A percentile compares a stretch with the other conserved stretches of the same genome.
Conservation (phyloP, 2,888 invertebrate species). For the Exephanes ischioxanthus region DNA sequence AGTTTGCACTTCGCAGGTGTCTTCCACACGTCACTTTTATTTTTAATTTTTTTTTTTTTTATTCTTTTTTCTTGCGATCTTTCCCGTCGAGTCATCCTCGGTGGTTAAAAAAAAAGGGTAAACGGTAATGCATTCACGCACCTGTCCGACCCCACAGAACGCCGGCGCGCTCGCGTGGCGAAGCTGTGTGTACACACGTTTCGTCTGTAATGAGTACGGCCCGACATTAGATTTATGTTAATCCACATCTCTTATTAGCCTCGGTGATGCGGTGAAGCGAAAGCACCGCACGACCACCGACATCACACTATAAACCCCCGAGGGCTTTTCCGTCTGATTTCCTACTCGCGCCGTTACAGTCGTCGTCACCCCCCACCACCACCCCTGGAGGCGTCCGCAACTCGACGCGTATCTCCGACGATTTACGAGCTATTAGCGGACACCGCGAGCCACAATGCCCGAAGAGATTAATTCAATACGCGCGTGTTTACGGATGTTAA, state of each 20-base stretch:
- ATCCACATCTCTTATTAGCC: conserved; percentile 68
- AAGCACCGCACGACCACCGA: conserved; percentile 40
- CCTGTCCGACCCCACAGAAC: conserved; percentile 58
- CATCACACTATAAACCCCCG: conserved; percentile 6
- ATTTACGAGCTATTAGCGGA: conserved; percentile 17
- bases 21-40: conserved; percentile 13
- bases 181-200: conserved; percentile 27
- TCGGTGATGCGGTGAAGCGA: conserved; percentile 57
- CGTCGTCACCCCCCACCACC: background rate
- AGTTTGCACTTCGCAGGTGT: conserved; percentile 46
- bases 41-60: conserved; percentile 30
- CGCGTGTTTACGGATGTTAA: background rate
- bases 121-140: conserved; percentile 68
- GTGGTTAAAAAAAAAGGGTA: conserved; percentile 49
- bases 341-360: conserved; percentile 17
- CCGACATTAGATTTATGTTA: conserved; percentile 71
- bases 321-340: conserved; percentile 15
- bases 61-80: conserved; percentile 20
- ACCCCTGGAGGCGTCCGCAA: background rate
- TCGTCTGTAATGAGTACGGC: conserved; percentile 60
- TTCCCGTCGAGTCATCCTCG: conserved; percentile 49
- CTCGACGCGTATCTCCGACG: conserved; percentile 1
- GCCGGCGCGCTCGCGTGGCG: background rate
- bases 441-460: background rate
- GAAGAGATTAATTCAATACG: conserved; percentile 4